Evolutionary conservation across 2,888 invertebrate species (phyloP).

Genomic region (Mamestra brassicae): DNA sequence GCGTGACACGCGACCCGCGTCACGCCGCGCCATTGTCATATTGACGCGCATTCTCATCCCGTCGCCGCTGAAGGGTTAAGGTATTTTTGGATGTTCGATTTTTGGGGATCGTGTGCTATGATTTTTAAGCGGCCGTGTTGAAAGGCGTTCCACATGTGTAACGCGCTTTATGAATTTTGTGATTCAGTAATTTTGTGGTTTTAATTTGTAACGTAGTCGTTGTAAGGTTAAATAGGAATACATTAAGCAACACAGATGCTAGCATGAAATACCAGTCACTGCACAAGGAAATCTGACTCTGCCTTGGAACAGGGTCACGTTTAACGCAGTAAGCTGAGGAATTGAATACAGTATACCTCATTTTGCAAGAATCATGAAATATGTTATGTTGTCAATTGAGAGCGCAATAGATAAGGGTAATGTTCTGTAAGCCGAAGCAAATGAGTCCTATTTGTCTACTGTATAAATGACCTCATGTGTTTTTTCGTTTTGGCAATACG

Average conservation of each 20-base stretch:
- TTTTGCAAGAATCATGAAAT: too few species aligned
- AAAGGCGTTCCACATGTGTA: conserved; percentile 31
- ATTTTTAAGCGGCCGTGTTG: conserved; percentile 51
- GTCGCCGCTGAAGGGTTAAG: conserved; percentile 69
- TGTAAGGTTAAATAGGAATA: neutral
- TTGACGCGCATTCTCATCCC: conserved; percentile 67
- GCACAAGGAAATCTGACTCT: too few species aligned
- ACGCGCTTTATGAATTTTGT: conserved; percentile 9
- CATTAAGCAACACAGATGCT: neutral
- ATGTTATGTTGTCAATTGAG: conserved; percentile 3
- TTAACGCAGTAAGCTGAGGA: neutral
- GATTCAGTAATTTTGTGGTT: neutral
- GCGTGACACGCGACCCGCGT: conserved; percentile 77
- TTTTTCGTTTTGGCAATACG: conserved; percentile 26
- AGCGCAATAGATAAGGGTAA: conserved; percentile 17
- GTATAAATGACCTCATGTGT: conserved; percentile 20
- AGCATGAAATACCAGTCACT: too few species aligned
- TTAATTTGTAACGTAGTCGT: neutral
- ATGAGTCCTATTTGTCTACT: conserved; percentile 11
- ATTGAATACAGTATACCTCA: neutral
- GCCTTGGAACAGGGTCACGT: too few species aligned
- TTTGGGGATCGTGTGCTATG: conserved; percentile 58
- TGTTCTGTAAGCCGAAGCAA: conserved; percentile 25
- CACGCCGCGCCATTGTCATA: conserved; percentile 74
- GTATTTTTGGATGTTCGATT: conserved; percentile 70